These are phyloP conservation scores for Craseonycteris thonglongyai DNA, from an alignment of 2,113 vertebrate species.

Conservation along the genomic window DNA sequence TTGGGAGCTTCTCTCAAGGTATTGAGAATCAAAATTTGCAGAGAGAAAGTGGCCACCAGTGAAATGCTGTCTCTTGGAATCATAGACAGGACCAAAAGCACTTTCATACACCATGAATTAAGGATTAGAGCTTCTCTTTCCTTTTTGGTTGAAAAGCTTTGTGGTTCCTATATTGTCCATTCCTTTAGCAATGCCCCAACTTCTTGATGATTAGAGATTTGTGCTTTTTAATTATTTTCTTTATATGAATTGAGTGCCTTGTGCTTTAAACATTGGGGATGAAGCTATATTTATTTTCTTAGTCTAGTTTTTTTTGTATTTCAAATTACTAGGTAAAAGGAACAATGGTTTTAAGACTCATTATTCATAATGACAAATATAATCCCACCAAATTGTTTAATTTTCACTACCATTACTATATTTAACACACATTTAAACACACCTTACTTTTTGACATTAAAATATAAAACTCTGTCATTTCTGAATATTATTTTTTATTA, in stretches of 20 bases:
- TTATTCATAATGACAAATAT: not conserved
- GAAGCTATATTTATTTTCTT: not conserved
- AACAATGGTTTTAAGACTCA: not conserved
- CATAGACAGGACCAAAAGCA: not conserved
- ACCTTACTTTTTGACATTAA: not conserved
- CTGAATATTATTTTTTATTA: not conserved
- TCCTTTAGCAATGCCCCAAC: not conserved
- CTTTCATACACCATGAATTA: not conserved
- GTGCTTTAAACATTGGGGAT: not conserved
- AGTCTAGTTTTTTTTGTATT: not conserved
- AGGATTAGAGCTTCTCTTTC: not conserved
- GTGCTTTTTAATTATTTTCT: not conserved
- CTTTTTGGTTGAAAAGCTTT: not conserved
- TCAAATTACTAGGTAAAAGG: not conserved
- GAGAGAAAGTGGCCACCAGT: not conserved
- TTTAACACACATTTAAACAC: not conserved
- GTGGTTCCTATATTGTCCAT: not conserved
- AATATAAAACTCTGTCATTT: not conserved
- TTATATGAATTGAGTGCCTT: not conserved
- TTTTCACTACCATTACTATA: not conserved
- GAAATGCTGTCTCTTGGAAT: not conserved
- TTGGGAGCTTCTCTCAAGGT: not conserved
- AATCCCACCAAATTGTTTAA: not conserved
- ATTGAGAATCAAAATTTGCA: not conserved
- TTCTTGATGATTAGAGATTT: not conserved